Base-by-base conservation (phyloP, 2,888 invertebrate genomes). In the Theodoxus fluviatilis region DNA sequence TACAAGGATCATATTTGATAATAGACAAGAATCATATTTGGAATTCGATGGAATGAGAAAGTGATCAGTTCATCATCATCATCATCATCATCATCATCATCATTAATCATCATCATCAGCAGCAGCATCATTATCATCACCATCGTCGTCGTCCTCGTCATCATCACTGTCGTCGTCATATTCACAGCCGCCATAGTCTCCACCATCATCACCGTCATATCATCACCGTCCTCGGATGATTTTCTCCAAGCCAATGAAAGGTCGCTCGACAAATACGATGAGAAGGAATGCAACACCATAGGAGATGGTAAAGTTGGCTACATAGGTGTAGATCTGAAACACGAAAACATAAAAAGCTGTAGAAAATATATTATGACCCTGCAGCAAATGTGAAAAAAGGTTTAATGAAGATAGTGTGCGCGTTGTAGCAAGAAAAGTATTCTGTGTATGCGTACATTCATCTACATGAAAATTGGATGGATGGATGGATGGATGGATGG, bases 241-340 rank as follows among this genome's bases (percentile, higher is more conserved):
- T 18, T 59, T 70, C 55, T 73, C 73, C 22, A 73, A 64, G 63
- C 47, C 18, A 28, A 69, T 70, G 69, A 74, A 74, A 9, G 74
- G 74, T 6, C 66, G 57, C 49, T 74, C 74, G 18, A 74, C 73
- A 52, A 69, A 70, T 0, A 71, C 52, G 57, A 74, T 74, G 40
- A 74, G 68, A 49, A 75, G 31, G 49, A 75, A 72, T 1, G 72
- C 72, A 22, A 73, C 2, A 9, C 66, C 68, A 37, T 66, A 72
- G 31, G 71, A 38, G 28, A 68, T 65, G 1, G 69, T 31, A 25
- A 75, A 35, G 64, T 69, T 52, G n/a, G 71, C 59, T 7, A 75
- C 59, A 35, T 69, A 75, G 22, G 65, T 55, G 55, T 72, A 74
- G 2, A 71, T 38, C 75, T 75, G 72, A 3, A 57, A 47, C 22